Evolutionary conservation across 2,113 vertebrate genomes (phyloP).

Genomic region (Dunckerocampus dactyliophorus): DNA sequence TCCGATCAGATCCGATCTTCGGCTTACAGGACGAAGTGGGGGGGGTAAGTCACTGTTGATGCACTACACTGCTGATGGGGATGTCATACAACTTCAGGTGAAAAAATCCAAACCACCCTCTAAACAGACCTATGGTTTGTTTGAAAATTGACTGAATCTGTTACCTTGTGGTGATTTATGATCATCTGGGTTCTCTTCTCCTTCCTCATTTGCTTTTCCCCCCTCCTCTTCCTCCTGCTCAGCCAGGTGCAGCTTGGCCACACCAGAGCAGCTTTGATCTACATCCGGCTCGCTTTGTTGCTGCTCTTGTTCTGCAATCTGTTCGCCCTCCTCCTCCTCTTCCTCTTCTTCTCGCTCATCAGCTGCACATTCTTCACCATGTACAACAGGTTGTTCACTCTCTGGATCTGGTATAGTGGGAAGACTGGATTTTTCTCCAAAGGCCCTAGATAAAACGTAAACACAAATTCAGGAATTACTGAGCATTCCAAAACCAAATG

Average conservation of each 20-base stretch:
- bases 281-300: not conserved
- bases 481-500: no score
- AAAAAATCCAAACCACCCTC: no score
- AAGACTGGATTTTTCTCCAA: conserved; percentile 86
- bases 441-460: conserved; percentile 71
- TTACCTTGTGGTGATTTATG: conserved; percentile 81
- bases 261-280: conserved; percentile 37
- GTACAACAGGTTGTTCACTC: conserved; percentile 16
- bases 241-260: conserved; percentile 56
- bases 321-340: conserved; percentile 39
- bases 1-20: no score
- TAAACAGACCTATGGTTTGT: no score
- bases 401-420: conserved; percentile 75
- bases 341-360: conserved; percentile 34
- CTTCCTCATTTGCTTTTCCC: conserved; percentile 31
- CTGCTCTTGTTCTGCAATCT: conserved; percentile 22
- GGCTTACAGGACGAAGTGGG: no score
- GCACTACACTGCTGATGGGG: no score
- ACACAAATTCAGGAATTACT: not conserved
- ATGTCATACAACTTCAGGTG: no score
- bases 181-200: conserved; percentile 53
- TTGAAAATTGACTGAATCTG: not conserved
- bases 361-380: conserved; percentile 34
- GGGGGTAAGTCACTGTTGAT: no score
- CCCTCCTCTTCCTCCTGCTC: conserved; percentile 25